These are phyloP conservation scores for Hippocampus comes DNA, from an alignment of 2,113 vertebrate species.

Conservation along the genomic window DNA sequence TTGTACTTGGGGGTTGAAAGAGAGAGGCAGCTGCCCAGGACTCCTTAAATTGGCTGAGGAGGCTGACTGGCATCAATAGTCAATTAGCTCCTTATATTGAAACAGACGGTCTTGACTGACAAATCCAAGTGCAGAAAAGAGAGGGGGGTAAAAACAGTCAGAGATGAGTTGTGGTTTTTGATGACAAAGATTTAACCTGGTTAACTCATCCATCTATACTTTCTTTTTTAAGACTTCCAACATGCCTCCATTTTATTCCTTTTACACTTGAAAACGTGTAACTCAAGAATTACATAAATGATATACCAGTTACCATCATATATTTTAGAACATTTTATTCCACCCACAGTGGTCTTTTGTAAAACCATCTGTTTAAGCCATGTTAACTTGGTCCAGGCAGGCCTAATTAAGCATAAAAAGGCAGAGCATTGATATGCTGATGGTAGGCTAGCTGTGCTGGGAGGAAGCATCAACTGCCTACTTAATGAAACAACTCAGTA, in stretches of 20 bases:
- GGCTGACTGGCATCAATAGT: constrained; percentile 46
- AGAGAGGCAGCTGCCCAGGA: constrained; percentile 59
- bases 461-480: constrained; percentile 56
- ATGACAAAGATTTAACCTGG: not conserved
- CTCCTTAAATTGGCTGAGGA: constrained; percentile 48
- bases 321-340: constrained; percentile 17
- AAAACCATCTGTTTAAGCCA: constrained; percentile 29
- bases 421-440: constrained; percentile 63
- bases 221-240: not conserved
- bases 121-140: constrained; percentile 18
- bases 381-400: constrained; percentile 39
- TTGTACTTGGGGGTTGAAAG: constrained; percentile 61
- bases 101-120: constrained; percentile 10
- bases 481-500: constrained; percentile 44
- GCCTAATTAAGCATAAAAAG: constrained; percentile 32
- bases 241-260: not conserved
- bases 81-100: constrained; percentile 31
- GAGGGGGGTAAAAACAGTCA: not conserved
- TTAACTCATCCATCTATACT: not conserved
- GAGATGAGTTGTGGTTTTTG: constrained; percentile 19
- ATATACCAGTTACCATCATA: not conserved
- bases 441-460: constrained; percentile 34
- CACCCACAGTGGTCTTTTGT: not conserved
- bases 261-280: not conserved
- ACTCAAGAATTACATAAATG: not conserved